Conservation (phyloP, 2,113 vertebrate species). For the Pimephales promelas region DNA sequence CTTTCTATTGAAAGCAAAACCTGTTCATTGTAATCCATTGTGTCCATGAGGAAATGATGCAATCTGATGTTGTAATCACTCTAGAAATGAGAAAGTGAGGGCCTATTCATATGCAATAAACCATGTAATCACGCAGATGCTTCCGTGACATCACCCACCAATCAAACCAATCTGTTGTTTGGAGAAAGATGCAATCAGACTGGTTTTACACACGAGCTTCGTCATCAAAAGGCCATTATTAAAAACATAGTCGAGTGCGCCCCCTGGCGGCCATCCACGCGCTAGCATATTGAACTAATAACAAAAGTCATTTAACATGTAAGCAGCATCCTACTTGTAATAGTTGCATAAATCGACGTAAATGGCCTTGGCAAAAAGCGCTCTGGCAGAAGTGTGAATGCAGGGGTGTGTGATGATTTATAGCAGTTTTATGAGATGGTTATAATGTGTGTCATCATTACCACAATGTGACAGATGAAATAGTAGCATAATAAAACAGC, state of each 20-base stretch:
- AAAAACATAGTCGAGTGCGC: background rate
- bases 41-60: background rate
- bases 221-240: background rate
- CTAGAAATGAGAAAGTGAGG: background rate
- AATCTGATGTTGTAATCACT: background rate
- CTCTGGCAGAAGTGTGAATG: background rate
- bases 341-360: background rate
- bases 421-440: slow-evolving; percentile 28
- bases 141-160: background rate
- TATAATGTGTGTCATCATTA: slow-evolving; percentile 38
- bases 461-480: slow-evolving; percentile 32
- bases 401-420: slow-evolving; percentile 22
- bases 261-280: slow-evolving; percentile 37
- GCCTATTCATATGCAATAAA: background rate
- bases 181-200: background rate
- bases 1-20: too few species aligned
- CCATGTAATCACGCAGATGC: background rate
- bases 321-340: slow-evolving; percentile 6
- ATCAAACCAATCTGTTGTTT: too few species aligned
- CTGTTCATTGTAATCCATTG: too few species aligned
- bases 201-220: background rate
- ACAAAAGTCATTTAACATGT: slow-evolving; percentile 1
- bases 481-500: slow-evolving; percentile 31
- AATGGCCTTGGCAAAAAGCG: slow-evolving; percentile 10
- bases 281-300: background rate